Evolutionary conservation across 1,140 invertebrate species (phyloP), one percentile per base, ranked within the genome.

Genomic region (Magallana ariakensis): DNA sequence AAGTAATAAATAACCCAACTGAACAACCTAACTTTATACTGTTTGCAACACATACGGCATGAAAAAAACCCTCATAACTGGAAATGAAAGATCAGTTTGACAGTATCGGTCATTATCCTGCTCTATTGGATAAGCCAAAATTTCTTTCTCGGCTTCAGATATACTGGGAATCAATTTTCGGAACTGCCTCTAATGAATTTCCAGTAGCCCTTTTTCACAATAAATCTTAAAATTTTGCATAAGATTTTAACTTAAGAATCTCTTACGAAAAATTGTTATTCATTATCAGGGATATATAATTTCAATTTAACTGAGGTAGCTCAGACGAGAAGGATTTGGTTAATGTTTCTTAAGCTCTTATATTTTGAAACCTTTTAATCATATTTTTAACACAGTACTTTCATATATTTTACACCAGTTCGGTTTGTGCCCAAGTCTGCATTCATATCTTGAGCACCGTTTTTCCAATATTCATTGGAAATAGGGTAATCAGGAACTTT

Each of bases 361-460:
- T 16, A 33, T 33, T 33, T 62, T 62, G 19, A 15, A 62, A 62
- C 19, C 15, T 62, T 16, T 62, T 16, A 19, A 16, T 62, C 19
- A 62, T 62, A 62, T 81, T 54, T 54, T 46, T 53, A 54, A 56
- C 80, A 81, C 15, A 10, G 16, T 62, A 7, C 15, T 62, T 15
- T 16, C 19, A n/a, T 19, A 11, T 19, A 22, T 70, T 70, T 22
- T 70, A 62, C 46, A 81, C 80, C 80, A 53, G 80, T 81, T 56
- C 80, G 46, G 54, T 56, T 81, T 81, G 80, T 54, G 54, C 80
- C 80, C 19, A 81, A 56, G 46, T 81, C 54, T 81, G 13, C 33
- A 81, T 81, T 81, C 80, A 81, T 54, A 16, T 53, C 80, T n/a
- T 56, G 80, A 15, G 80, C 80, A 53, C 80, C 53, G 54, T 81